Evolutionary conservation across 2,888 invertebrate genomes (phyloP), one percentile per base, ranked within the genome.

Genomic region (Chrysotoxum bicinctum): DNA sequence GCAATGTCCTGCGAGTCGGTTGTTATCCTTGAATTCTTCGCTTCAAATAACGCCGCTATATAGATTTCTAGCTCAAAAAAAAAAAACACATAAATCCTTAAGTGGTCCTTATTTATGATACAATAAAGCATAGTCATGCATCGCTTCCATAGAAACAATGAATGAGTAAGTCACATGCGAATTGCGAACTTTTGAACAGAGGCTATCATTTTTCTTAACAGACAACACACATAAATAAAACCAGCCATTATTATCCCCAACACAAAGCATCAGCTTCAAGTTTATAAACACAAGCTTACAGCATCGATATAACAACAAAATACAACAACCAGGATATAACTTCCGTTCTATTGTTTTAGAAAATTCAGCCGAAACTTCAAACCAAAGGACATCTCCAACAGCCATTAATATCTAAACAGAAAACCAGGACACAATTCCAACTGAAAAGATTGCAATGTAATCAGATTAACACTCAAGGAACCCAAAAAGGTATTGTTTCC

Each of bases 151-250:
- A 32, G 66, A 43, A 66, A 48, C 64, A 40, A 81, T 68, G 60
- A 74, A 60, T 75, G 75, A 45, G 26, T 50, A 30, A 76, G 16
- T 60, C 72, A 72, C 66, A 82, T 76, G 72, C 66, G 66, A 77
- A 58, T 48, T 30, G 16, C 52, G 30, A 30, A 54, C 26, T 54
- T 30, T 54, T 30, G 2, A 54, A 54, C 52, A 75, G 37, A 70
- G 40, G 45, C 66, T 60, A 66, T 66, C 40, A 72, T 68, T 68
- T 82, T 66, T 43, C 52, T 54, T 9, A 54, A 72, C 43, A 77
- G 52, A 62, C 45, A 12, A 76, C 54, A 66, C n/a, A 37, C 45
- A 64, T 70, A 75, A 75, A 66, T 79, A 68, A 68, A 54, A n/a
- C 30, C 52, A 54, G 16, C 52, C 52, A 54, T 54, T 54, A 54